Conservation (phyloP, 1,140 invertebrate genomes). For the Carposina sasakii region DNA sequence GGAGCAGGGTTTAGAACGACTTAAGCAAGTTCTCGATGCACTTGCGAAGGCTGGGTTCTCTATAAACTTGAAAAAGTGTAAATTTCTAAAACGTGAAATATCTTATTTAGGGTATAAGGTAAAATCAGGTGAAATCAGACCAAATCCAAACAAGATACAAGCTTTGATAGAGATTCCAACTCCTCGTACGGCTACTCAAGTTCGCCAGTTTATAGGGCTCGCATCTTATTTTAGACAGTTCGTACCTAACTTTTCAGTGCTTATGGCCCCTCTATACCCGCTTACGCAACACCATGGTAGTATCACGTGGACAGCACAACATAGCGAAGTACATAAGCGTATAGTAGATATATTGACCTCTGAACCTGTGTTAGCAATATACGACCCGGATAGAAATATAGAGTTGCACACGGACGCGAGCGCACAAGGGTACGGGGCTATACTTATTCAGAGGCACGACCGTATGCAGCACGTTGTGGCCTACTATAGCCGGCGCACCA, state of each 20-base stretch:
- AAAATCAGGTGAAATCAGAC: slow-evolving; percentile 4
- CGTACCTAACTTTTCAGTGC: slow-evolving; percentile 20
- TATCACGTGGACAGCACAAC: background rate
- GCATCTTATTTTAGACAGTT: slow-evolving; percentile 19
- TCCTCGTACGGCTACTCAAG: background rate
- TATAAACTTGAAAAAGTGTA: slow-evolving; percentile 23
- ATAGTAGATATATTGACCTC: slow-evolving; percentile 12
- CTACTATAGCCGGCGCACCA: slow-evolving; percentile 41
- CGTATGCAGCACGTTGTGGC: slow-evolving; percentile 60
- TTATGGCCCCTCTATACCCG: slow-evolving; percentile 6
- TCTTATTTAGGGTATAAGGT: slow-evolving; percentile 24
- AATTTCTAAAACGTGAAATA: slow-evolving; percentile 20
- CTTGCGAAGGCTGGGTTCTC: slow-evolving; percentile 15
- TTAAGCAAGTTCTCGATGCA: slow-evolving; percentile 12
- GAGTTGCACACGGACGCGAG: slow-evolving; percentile 18
- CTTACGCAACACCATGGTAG: background rate
- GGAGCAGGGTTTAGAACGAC: slow-evolving; percentile 13
- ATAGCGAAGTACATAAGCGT: slow-evolving; percentile 6
- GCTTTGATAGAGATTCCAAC: background rate
- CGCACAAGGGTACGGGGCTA: slow-evolving; percentile 21
- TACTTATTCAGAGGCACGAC: slow-evolving; percentile 39
- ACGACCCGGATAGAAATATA: slow-evolving; percentile 20
- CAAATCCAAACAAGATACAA: background rate
- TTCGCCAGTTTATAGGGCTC: no score
- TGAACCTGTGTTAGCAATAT: slow-evolving; percentile 40